A percentile compares a stretch with the other conserved stretches of the same genome.
Conservation (phyloP, 2,888 invertebrate species). For the Platypus cylindrus region DNA sequence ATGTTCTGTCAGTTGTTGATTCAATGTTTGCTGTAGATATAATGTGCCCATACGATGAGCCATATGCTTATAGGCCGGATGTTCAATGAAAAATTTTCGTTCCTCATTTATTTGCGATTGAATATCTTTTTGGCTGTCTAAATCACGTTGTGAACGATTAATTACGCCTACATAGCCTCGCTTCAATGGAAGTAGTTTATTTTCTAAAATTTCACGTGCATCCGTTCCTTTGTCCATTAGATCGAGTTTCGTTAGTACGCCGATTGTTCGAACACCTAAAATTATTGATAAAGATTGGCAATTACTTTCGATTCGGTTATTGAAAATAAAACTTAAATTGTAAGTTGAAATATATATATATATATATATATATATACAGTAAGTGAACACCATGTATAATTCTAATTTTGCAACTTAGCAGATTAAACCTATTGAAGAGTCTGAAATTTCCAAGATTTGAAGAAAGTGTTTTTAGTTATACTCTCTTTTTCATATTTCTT, state of each 20-base stretch:
- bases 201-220: conserved; percentile 94
- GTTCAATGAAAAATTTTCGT: conserved; percentile 92
- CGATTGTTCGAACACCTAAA: conserved; percentile 88
- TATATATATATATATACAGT: too few relatives aligned
- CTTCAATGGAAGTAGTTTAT: conserved; percentile 84
- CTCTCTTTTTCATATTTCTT: too few relatives aligned
- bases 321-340: too few relatives aligned
- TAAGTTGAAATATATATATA: too few relatives aligned
- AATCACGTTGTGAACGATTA: conserved; percentile 97
- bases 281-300: too few relatives aligned
- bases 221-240: conserved; percentile 99
- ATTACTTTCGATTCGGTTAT: too few relatives aligned
- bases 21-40: conserved; percentile 89
- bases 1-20: conserved; percentile 98
- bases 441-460: too few relatives aligned
- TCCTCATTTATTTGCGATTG: conserved; percentile 87
- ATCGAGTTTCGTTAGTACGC: conserved; percentile 97
- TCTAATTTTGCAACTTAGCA: too few relatives aligned
- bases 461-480: too few relatives aligned
- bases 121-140: conserved; percentile 96
- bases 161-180: conserved; percentile 98
- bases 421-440: too few relatives aligned
- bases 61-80: conserved; percentile 92
- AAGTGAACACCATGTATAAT: too few relatives aligned
- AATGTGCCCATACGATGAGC: conserved; percentile 97